Percentiles rank a stretch among this genome's conserved stretches.
Evolutionary conservation across 2,113 vertebrate genomes (phyloP).

Genomic region (Chaetops frenatus): DNA sequence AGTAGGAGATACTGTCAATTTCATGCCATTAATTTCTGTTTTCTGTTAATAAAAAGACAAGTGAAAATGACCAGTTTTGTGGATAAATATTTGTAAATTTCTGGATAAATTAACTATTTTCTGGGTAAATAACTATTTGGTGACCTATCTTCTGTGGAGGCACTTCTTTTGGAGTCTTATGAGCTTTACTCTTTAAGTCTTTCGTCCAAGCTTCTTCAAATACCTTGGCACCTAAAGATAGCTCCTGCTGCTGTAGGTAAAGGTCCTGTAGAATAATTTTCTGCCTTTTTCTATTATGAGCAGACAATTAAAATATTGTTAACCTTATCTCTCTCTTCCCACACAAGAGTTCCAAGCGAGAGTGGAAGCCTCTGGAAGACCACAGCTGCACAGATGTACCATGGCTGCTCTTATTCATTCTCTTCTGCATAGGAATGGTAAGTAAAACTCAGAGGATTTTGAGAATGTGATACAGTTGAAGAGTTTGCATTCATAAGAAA

Average conservation of each 20-base stretch:
- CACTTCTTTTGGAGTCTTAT: not conserved
- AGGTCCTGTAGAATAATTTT: not conserved
- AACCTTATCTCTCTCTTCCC: constrained; percentile 8
- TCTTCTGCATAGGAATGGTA: constrained; percentile 97
- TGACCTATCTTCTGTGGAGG: not conserved
- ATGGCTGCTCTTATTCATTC: constrained; percentile 90
- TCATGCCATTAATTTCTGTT: not conserved
- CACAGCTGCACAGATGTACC: constrained; percentile 96
- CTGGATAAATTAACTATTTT: not conserved
- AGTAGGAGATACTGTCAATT: not conserved
- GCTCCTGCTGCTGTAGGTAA: not conserved
- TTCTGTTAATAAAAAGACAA: not conserved
- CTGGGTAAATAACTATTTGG: not conserved
- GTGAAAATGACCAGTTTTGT: not conserved
- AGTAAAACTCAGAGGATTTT: constrained; percentile 49
- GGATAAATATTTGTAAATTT: not conserved
- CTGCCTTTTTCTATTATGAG: not conserved
- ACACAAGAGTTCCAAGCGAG: constrained; percentile 89
- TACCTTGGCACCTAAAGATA: not conserved
- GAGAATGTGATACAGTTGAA: not conserved
- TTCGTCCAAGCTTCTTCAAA: not conserved
- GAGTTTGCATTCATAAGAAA: not conserved
- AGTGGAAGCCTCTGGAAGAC: constrained; percentile 96
- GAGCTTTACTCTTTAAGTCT: not conserved
- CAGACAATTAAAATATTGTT: not conserved